These are phyloP conservation scores for Diarsia dahlii DNA, from an alignment of 2,888 invertebrate genomes.

Conservation along the genomic window DNA sequence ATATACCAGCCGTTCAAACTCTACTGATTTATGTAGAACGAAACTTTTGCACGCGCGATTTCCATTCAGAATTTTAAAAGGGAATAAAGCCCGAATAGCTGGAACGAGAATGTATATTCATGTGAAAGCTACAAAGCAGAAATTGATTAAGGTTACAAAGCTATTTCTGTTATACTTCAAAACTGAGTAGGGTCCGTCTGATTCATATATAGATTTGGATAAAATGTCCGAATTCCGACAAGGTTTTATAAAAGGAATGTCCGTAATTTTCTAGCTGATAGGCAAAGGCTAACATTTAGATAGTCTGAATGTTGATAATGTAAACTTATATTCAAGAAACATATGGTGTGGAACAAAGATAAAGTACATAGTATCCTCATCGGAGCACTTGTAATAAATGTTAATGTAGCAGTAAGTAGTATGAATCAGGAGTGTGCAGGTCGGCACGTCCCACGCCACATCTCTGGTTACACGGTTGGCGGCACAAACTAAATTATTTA, in stretches of 20 bases:
- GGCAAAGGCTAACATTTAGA: not conserved
- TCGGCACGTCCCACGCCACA: constrained; percentile 47
- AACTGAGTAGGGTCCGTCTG: constrained; percentile 49
- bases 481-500: constrained; percentile 74
- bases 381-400: constrained; percentile 27
- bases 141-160: constrained; percentile 46
- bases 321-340: not conserved
- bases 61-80: constrained; percentile 38
- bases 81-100: constrained; percentile 21
- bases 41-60: constrained; percentile 51
- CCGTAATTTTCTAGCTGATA: not conserved
- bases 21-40: constrained; percentile 52
- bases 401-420: constrained; percentile 37
- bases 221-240: constrained; percentile 20
- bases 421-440: constrained; percentile 33
- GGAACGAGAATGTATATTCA: constrained; percentile 33
- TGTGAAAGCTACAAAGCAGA: constrained; percentile 39
- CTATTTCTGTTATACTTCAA: constrained; percentile 46
- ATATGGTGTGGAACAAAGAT: constrained; percentile 3
- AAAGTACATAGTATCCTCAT: not conserved
- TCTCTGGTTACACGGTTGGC: constrained; percentile 58
- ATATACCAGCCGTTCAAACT: constrained; percentile 40
- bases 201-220: constrained; percentile 30
- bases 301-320: not conserved
- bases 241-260: not conserved